Evolutionary conservation across 2,888 invertebrate species (phyloP), one percentile per base, ranked within the genome.

Genomic region (Ypsolopha scabrella): DNA sequence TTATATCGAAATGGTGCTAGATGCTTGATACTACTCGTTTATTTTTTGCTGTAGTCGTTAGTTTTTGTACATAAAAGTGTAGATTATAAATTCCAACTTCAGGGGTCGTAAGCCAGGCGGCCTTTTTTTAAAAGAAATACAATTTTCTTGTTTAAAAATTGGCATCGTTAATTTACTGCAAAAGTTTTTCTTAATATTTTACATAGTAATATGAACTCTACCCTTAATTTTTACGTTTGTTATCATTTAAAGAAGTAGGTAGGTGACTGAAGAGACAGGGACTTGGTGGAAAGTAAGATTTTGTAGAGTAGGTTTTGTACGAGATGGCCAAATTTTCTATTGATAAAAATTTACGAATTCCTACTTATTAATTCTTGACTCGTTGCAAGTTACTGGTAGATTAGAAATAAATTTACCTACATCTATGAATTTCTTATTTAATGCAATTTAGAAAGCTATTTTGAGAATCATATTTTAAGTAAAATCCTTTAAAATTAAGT

Each of bases 1-100:
- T 67, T 79, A 76, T 80, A 81, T 82, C 73, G 67, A 75, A 82
- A 85, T 85, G 86, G 86, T 86, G 86, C 86, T 86, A 86, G 83
- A 81, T 70, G 82, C 81, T 83, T 74, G 58, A 69, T 68, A 72
- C 71, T 70, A 63, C 63, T 73, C 67, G 67, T 72, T 79, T 76
- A 66, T 46, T 51, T 52, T 79, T 80, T 67, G 70, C 73, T 64
- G 62, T 80, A 77, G 68, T 65, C 37, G 13, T 44, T 70, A 71
- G 63, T 57, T 49, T 51, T 52, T 53, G 35, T 46, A 46, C 0
- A 46, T 46, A 46, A 35, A 11, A 11, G 10, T 39, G 39, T 39
- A 39, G 24, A 24, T 24, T 24, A 39, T 9, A 39, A 38, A 38
- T 6, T 39, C 39, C 6, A 11, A 39, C 39, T 10, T 39, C 39